Evolutionary conservation across 2,113 vertebrate species (phyloP), one percentile per base, ranked within the genome.

Genomic region (Chaenocephalus aceratus): DNA sequence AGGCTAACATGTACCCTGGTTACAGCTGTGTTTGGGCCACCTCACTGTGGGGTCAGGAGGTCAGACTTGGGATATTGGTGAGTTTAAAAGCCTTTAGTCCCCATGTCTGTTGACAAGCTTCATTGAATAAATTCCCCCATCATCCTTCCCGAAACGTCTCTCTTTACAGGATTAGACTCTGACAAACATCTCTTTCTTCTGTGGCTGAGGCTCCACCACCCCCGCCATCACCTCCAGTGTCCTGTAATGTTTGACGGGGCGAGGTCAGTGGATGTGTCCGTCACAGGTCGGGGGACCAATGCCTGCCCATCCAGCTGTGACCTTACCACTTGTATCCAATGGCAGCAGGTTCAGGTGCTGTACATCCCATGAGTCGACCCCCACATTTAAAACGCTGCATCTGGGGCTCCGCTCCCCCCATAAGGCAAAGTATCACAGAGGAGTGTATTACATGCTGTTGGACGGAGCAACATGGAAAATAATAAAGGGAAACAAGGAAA

Each of bases 101-200:
- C 82, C 71, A 51, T 52, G 82, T 70, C 88, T 91, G 76, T 93
- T 91, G 88, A 93, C 91, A 89, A 30, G 75, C 79, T 90, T 93
- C 91, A 94, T 93, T 95, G 89, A 95, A 93, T 94, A 93, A 95
- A 94, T 75, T 67, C 80, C 83, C 69, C 68, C 77, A 70, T 88
- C 83, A 89, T 91, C 86, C 88, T 85, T 90, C 88, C 85, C 66
- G 81, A 80, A 91, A 93, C 61, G 59, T 74, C 72, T 87, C 69
- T 85, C 92, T 93, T 96, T 94, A 95, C 89, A 92, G 93, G 94
- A 95, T 96, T 95, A 95, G 89, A 72, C 86, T 68, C 75, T 62
- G 82, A 89, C 92, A 94, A 95, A 94, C 86, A 93, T 76, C 75
- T 77, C 87, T 89, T 88, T 89, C 84, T 88, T 79, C 61, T 30